phyloP scores from a whole-genome alignment of 2,797 vertebrate species.

The Hozukius guyotensis region DNA sequence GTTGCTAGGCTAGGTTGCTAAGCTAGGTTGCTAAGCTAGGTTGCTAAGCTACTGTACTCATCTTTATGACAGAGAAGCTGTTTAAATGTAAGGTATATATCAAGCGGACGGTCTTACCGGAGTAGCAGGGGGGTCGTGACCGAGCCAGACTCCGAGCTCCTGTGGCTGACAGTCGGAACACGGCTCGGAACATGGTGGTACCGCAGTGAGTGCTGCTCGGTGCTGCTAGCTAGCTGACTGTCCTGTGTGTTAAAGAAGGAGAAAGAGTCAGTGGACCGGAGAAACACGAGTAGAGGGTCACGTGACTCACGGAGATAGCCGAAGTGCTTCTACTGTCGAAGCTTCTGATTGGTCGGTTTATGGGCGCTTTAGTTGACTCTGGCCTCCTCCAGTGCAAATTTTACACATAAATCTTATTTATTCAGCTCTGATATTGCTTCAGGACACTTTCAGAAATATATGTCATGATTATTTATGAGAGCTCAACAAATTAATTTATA shows the following conservation, averaged over 20 bases:
- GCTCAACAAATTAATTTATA: not conserved
- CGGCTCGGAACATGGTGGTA: conserved; percentile 78
- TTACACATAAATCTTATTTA: not conserved
- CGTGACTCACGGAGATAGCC: conserved; percentile 48
- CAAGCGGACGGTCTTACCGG: conserved; percentile 62
- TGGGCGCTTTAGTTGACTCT: not conserved
- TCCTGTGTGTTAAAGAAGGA: conserved; percentile 10
- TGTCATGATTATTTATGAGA: not conserved
- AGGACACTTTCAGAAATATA: not conserved
- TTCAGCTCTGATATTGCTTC: not conserved
- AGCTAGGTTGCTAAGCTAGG: conserved; percentile 58
- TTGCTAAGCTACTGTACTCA: not conserved
- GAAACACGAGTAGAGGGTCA: conserved; percentile 11
- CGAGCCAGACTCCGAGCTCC: conserved; percentile 69
- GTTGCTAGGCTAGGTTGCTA: conserved; percentile 53
- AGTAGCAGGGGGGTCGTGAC: conserved; percentile 53
- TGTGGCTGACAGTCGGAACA: conserved; percentile 71
- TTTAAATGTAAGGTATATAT: fast-evolving
- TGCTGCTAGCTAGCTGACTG: conserved; percentile 35
- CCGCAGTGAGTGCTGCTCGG: not conserved
- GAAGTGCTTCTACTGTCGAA: not conserved
- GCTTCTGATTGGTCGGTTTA: not conserved
- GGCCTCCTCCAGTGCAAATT: not conserved
- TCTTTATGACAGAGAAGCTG: fast-evolving
- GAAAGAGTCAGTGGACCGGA: conserved; percentile 21